Conservation (phyloP, 2,113 vertebrate species). For the Natator depressus region DNA sequence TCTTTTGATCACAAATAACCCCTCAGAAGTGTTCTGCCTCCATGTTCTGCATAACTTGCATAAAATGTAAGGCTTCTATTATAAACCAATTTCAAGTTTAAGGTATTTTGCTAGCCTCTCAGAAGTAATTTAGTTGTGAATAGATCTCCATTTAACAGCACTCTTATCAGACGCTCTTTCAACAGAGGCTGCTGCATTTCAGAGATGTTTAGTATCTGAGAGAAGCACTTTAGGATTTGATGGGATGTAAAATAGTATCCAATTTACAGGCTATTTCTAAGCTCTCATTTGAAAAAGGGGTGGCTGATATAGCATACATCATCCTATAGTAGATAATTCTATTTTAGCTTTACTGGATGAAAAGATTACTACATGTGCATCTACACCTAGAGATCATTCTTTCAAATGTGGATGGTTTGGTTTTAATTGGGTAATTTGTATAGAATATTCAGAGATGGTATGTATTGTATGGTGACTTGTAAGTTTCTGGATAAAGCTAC, state of each 20-base stretch:
- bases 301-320: accelerated
- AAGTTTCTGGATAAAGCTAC: background rate
- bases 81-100: background rate
- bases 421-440: background rate
- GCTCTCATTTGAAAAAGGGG: background rate
- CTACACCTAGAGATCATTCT: background rate
- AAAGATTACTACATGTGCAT: background rate
- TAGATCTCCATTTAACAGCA: background rate
- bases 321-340: background rate
- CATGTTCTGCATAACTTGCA: background rate
- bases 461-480: accelerated
- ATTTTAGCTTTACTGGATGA: background rate
- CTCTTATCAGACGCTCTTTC: background rate
- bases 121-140: background rate
- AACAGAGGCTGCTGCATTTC: background rate
- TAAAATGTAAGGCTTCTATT: background rate
- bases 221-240: background rate
- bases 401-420: background rate
- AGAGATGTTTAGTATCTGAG: background rate
- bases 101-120: background rate
- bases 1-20: background rate
- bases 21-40: background rate
- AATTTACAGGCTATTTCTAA: background rate
- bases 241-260: background rate
- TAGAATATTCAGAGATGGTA: background rate